Evolutionary conservation across 2,797 vertebrate species (phyloP).

Genomic region (Aulostomus chinensis): DNA sequence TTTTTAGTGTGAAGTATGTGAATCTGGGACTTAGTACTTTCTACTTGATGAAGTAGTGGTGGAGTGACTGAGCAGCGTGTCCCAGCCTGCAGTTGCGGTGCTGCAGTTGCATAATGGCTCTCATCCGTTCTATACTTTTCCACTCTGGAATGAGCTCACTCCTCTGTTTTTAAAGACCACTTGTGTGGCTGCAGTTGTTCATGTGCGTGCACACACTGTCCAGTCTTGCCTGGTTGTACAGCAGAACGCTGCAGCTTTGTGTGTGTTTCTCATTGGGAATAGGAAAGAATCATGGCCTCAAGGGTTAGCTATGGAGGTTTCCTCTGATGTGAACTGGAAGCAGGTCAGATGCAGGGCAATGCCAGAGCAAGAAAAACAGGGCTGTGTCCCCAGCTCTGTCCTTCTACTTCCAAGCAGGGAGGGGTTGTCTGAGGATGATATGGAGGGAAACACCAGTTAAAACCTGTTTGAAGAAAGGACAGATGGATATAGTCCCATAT

Average conservation of each 20-base stretch:
- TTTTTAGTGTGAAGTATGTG: conserved; percentile 42
- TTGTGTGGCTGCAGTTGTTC: conserved; percentile 8
- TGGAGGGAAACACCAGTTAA: conserved; percentile 23
- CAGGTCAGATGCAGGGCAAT: conserved; percentile 73
- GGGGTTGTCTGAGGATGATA: conserved; percentile 39
- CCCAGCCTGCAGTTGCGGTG: conserved; percentile 61
- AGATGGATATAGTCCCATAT: conserved; percentile 43
- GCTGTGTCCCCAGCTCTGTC: conserved; percentile 53
- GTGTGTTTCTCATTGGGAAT: conserved; percentile 54
- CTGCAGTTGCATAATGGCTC: conserved; percentile 70
- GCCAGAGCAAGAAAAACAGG: conserved; percentile 67
- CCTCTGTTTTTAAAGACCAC: conserved; percentile 23
- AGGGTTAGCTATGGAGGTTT: conserved; percentile 65
- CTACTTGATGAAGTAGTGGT: conserved; percentile 18
- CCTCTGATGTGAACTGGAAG: conserved; percentile 70
- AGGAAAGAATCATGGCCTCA: conserved; percentile 71
- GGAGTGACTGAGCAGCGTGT: conserved; percentile 62
- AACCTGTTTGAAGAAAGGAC: conserved; percentile 45
- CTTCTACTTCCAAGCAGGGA: conserved; percentile 37
- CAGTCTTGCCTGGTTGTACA: conserved; percentile 13
- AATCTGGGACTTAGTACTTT: conserved; percentile 31
- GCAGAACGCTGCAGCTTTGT: conserved; percentile 28
- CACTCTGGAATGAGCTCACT: conserved; percentile 71
- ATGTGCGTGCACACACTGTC: conserved; percentile 14
- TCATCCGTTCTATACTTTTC: conserved; percentile 69